Evolutionary conservation across 2,797 vertebrate genomes (phyloP).

Genomic region (Natrix natrix): DNA sequence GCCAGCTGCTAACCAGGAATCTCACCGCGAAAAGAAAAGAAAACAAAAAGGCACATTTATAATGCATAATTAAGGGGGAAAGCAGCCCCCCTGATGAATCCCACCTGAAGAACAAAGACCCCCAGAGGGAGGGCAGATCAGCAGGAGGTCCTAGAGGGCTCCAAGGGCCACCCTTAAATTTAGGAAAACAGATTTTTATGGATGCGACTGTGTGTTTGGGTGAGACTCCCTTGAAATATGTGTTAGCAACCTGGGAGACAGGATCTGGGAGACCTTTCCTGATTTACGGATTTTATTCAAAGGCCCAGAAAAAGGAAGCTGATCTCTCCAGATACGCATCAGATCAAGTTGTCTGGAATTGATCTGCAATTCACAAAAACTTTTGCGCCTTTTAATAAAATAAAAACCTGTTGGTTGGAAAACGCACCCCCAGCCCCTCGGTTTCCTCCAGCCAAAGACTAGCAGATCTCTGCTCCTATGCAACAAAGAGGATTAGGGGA

Average conservation of each 20-base stretch:
- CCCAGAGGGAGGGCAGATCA: not conserved
- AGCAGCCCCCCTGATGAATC: not conserved
- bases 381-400: not conserved
- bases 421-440: not conserved
- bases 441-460: not conserved
- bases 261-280: not conserved
- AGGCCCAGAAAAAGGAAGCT: not conserved
- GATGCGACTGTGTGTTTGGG: no score
- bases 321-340: not conserved
- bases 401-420: not conserved
- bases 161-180: not conserved
- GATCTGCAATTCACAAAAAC: not conserved
- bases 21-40: not conserved
- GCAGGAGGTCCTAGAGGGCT: not conserved
- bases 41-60: not conserved
- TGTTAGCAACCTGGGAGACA: not conserved
- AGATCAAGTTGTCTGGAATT: not conserved
- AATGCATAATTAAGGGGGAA: not conserved
- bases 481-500: no score
- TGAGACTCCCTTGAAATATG: not conserved
- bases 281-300: not conserved
- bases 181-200: constrained; percentile 11
- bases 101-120: not conserved
- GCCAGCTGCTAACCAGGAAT: not conserved
- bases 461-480: not conserved